Percentiles rank a stretch among this genome's conserved stretches.
Conservation (phyloP, 37 sponge, comb jelly and placozoan species). For the Corticium candelabrum region DNA sequence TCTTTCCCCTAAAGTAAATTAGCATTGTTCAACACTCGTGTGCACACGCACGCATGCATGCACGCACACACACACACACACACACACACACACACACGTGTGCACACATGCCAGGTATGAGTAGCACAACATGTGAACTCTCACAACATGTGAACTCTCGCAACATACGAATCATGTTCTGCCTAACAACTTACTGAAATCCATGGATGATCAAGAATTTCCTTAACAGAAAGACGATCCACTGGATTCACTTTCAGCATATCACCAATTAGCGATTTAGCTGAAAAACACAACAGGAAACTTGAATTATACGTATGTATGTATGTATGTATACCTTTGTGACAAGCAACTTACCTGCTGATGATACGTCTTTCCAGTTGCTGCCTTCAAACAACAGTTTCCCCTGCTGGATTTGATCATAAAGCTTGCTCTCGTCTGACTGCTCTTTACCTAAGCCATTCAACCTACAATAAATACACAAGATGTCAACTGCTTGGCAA, state of each 20-base stretch:
- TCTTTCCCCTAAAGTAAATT: background rate
- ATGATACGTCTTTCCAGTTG: conserved; percentile 42
- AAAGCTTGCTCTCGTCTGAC: conserved; percentile 25
- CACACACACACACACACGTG: too few species aligned
- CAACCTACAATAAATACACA: too few species aligned
- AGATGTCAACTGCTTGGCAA: too few species aligned
- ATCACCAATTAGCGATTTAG: conserved; percentile 54
- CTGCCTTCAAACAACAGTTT: conserved; percentile 34
- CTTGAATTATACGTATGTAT: too few species aligned
- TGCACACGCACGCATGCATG: too few species aligned
- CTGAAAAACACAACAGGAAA: conserved; percentile 20
- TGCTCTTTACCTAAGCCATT: too few species aligned
- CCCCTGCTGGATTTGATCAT: conserved; percentile 45
- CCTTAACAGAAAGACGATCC: conserved; percentile 58
- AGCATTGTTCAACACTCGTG: background rate
- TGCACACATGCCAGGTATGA: too few species aligned
- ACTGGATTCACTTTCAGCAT: conserved; percentile 80
- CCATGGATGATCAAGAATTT: conserved; percentile 77
- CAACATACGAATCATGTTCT: background rate
- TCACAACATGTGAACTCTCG: too few species aligned
- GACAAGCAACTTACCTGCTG: conserved; percentile 47
- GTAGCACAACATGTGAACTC: too few species aligned
- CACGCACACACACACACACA: too few species aligned
- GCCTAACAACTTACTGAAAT: conserved; percentile 54
- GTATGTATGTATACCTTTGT: too few species aligned